Conservation (phyloP, 2,797 vertebrate genomes). For the Pantherophis alleghaniensis region DNA sequence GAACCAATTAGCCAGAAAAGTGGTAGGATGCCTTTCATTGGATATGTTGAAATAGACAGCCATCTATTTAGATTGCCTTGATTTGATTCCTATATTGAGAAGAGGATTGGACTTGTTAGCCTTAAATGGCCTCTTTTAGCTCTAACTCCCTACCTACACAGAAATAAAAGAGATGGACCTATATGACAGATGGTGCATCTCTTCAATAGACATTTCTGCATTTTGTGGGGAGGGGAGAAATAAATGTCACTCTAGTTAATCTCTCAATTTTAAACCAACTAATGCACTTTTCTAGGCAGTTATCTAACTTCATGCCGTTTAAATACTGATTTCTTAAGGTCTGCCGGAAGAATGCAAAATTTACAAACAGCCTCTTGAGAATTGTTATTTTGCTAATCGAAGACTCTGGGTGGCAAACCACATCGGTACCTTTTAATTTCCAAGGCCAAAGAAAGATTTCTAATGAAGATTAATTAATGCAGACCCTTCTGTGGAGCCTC, state of each 20-base stretch:
- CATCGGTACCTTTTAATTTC: constrained; percentile 71
- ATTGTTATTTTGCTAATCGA: constrained; percentile 64
- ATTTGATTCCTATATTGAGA: background rate
- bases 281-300: background rate
- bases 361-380: constrained; percentile 56
- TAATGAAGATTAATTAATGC: constrained; percentile 77
- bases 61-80: background rate
- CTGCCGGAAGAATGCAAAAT: constrained; percentile 52
- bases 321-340: constrained; percentile 14
- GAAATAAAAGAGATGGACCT: background rate
- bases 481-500: constrained; percentile 61
- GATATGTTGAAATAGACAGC: background rate
- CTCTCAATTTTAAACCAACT: background rate
- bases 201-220: background rate
- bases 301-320: background rate
- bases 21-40: background rate
- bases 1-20: background rate
- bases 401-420: constrained; percentile 61
- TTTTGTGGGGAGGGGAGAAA: background rate
- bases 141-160: background rate
- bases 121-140: background rate
- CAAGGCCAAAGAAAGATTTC: constrained; percentile 60
- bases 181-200: background rate
- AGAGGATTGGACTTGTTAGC: background rate
- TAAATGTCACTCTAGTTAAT: background rate